Evolutionary conservation across 2,888 invertebrate species (phyloP).

Genomic region (Drosophila kambysellisi): DNA sequence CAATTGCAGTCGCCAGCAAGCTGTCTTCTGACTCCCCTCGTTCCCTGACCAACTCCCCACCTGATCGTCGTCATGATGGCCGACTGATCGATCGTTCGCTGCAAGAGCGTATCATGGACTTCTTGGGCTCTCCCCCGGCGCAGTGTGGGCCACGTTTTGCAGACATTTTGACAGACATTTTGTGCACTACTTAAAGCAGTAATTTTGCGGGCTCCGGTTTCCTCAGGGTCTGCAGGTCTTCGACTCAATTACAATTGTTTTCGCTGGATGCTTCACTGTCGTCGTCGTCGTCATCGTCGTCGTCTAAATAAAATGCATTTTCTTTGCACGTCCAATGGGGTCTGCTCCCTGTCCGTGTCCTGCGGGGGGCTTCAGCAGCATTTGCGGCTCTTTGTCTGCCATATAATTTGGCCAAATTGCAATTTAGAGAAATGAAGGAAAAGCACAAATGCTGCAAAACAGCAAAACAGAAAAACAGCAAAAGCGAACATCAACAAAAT

Average conservation of each 20-base stretch:
- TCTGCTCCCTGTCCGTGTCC: conserved; percentile 15
- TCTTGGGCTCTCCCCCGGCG: conserved; percentile 34
- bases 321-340: conserved; percentile 59
- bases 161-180: conserved; percentile 65
- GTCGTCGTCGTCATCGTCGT: conserved; percentile 8
- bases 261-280: conserved; percentile 32
- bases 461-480: conserved; percentile 47
- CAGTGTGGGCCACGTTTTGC: conserved; percentile 73
- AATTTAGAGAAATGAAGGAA: conserved; percentile 79
- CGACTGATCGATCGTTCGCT: conserved; percentile 49
- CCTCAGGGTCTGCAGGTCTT: conserved; percentile 16
- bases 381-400: conserved; percentile 71
- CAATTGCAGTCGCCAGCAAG: conserved; percentile 23
- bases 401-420: conserved; percentile 80
- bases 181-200: conserved; percentile 57
- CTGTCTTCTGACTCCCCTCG: background rate
- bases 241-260: conserved; percentile 26
- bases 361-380: conserved; percentile 41
- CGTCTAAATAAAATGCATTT: conserved; percentile 75
- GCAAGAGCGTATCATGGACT: conserved; percentile 10
- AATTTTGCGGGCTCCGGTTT: conserved; percentile 51
- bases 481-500: conserved; percentile 36
- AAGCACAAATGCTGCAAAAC: conserved; percentile 56
- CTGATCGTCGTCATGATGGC: conserved; percentile 46
- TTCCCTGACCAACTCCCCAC: background rate